Conservation (phyloP, 1,140 invertebrate genomes). For the Procambarus clarkii region DNA sequence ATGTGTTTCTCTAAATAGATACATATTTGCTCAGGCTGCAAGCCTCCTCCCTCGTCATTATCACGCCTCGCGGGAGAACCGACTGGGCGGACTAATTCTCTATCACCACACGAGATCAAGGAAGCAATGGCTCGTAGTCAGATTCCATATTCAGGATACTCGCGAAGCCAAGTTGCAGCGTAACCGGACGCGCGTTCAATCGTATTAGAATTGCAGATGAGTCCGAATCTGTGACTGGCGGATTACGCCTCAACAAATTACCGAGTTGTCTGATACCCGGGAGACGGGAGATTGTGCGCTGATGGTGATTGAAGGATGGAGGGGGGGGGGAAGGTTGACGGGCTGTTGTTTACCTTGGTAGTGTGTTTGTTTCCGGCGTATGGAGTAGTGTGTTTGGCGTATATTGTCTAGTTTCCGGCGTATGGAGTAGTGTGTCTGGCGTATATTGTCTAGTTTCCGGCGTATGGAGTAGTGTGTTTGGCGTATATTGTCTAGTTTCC, state of each 20-base stretch:
- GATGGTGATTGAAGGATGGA: conserved; percentile 51
- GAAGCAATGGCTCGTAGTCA: conserved; percentile 39
- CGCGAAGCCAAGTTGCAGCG: conserved; percentile 59
- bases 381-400: background rate
- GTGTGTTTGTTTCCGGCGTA: background rate
- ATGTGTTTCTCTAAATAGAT: no score
- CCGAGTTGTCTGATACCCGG: conserved; percentile 55
- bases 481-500: no score
- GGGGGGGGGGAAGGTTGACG: background rate
- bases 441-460: no score
- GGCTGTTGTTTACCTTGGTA: background rate
- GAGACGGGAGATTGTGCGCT: conserved; percentile 17
- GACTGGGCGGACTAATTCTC: conserved; percentile 33
- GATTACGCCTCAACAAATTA: conserved; percentile 67
- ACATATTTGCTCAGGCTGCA: background rate
- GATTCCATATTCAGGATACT: conserved; percentile 20
- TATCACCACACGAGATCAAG: conserved; percentile 33
- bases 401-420: no score
- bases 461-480: no score
- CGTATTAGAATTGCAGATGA: conserved; percentile 66
- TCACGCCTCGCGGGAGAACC: conserved; percentile 23
- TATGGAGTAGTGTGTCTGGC: background rate
- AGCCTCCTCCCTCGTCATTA: background rate
- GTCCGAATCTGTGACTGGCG: conserved; percentile 64
- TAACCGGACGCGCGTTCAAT: conserved; percentile 59